phyloP scores from a whole-genome alignment of 1,140 invertebrate species.

The Matsumurasca onukii region DNA sequence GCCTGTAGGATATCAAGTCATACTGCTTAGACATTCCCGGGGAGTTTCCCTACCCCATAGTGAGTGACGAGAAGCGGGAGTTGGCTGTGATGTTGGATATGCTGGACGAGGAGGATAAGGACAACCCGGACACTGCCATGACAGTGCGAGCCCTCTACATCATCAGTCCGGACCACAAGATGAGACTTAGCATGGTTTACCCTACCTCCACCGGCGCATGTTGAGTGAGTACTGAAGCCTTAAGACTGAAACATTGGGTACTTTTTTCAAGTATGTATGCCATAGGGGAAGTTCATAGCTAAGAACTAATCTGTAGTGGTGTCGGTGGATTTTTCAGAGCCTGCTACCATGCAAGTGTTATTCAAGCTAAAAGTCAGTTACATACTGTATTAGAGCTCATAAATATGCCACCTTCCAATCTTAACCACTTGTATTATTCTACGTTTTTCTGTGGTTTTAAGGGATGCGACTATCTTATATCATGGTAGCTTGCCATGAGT shows the following conservation, averaged over 20 bases:
- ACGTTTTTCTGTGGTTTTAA: too few species aligned
- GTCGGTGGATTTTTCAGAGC: too few species aligned
- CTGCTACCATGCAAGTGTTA: too few species aligned
- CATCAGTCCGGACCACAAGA: slow-evolving; percentile 81
- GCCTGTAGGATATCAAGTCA: slow-evolving; percentile 78
- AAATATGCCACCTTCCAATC: too few species aligned
- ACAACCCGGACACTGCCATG: slow-evolving; percentile 65
- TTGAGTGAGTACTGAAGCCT: too few species aligned
- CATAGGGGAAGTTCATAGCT: background rate
- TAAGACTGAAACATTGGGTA: slow-evolving; percentile 92
- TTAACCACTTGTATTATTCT: too few species aligned
- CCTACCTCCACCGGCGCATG: slow-evolving; percentile 88
- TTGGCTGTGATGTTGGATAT: slow-evolving; percentile 81
- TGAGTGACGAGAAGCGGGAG: slow-evolving; percentile 76
- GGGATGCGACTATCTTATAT: too few species aligned
- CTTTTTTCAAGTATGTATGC: slow-evolving; percentile 47
- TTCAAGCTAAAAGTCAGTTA: too few species aligned
- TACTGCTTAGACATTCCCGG: slow-evolving; percentile 67
- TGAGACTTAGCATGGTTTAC: slow-evolving; percentile 86
- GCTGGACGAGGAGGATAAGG: slow-evolving; percentile 79
- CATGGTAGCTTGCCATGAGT: too few species aligned
- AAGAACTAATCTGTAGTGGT: slow-evolving; percentile 11
- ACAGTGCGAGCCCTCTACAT: slow-evolving; percentile 86
- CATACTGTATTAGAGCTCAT: too few species aligned
- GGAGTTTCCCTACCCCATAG: slow-evolving; percentile 84